These are phyloP conservation scores for Ia io DNA, from an alignment of 2,113 vertebrate genomes.

Conservation along the genomic window DNA sequence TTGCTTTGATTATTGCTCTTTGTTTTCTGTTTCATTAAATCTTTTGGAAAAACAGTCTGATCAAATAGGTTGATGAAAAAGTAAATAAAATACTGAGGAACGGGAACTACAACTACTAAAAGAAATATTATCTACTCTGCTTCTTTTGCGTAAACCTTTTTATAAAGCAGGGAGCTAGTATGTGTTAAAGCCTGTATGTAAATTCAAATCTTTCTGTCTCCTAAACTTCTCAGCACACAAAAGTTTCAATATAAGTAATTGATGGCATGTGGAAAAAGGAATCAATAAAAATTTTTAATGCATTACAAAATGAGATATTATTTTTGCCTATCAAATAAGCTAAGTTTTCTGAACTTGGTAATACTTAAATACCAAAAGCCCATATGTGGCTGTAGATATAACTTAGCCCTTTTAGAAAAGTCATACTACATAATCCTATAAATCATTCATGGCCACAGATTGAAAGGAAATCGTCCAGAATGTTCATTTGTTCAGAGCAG, in stretches of 20 bases:
- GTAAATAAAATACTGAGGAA: not conserved
- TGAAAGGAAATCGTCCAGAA: not conserved
- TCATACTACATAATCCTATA: not conserved
- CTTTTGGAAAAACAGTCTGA: not conserved
- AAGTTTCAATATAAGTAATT: not conserved
- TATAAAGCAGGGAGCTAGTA: not conserved
- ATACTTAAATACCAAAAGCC: not conserved
- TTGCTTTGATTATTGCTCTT: not conserved
- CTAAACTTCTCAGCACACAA: not conserved
- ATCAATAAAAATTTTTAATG: not conserved
- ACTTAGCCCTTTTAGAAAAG: not conserved
- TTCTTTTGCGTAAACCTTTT: not conserved
- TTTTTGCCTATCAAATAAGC: not conserved
- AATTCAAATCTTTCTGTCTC: not conserved
- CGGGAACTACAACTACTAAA: not conserved
- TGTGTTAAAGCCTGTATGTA: not conserved
- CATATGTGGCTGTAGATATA: not conserved
- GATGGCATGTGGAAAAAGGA: not conserved
- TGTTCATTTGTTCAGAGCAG: not conserved
- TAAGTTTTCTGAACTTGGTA: not conserved
- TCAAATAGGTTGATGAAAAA: not conserved
- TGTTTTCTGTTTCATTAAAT: not conserved
- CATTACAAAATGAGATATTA: not conserved
- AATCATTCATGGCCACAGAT: not conserved
- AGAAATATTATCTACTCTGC: not conserved